phyloP scores from a whole-genome alignment of 2,113 vertebrate species.

The Raja brachyura region DNA sequence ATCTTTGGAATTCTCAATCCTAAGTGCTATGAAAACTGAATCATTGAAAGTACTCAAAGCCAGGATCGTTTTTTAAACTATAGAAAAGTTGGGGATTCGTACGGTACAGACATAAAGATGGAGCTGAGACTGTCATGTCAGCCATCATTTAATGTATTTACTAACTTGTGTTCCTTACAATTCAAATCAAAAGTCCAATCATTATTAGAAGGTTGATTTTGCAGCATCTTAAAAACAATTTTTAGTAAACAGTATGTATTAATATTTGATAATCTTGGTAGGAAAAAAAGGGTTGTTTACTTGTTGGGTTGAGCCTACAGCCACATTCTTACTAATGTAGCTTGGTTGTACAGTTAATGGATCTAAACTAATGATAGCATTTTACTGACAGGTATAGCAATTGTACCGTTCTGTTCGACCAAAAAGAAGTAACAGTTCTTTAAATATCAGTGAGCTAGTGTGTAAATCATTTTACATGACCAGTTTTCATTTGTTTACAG shows the following conservation, averaged over 20 bases:
- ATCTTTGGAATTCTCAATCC: too few relatives aligned
- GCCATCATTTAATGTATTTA: too few relatives aligned
- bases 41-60: too few relatives aligned
- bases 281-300: neutral
- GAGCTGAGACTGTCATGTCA: too few relatives aligned
- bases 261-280: neutral
- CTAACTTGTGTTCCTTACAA: too few relatives aligned
- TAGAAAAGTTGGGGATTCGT: too few relatives aligned
- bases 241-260: neutral
- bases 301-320: neutral
- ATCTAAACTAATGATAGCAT: neutral
- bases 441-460: conserved; percentile 33
- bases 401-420: neutral
- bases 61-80: too few relatives aligned
- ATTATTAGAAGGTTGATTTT: neutral
- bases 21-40: too few relatives aligned
- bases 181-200: neutral
- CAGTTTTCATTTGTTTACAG: conserved; percentile 50
- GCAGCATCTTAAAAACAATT: neutral
- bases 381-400: neutral
- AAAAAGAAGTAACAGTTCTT: neutral
- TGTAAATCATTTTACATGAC: neutral
- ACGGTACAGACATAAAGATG: too few relatives aligned
- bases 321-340: neutral
- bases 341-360: neutral